Base-by-base conservation (phyloP, 2,113 vertebrate genomes). In the Cyanistes caeruleus region DNA sequence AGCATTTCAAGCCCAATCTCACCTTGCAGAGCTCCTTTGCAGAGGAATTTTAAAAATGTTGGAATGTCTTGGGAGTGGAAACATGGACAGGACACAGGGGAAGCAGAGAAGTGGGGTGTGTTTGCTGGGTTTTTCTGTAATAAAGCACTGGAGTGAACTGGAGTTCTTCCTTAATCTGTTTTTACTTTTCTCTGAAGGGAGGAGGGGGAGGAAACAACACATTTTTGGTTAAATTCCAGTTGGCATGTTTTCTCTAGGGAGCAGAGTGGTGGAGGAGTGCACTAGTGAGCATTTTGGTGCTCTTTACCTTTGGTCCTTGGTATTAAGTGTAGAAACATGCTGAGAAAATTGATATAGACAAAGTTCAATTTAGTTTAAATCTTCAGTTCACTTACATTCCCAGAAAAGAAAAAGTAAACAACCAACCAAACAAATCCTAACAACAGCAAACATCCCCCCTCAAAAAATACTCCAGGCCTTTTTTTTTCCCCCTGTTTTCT, bases 61-160 rank as follows among this genome's bases (percentile, higher is more conserved):
- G 93, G 96, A 97, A 97, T 97, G 95, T 84, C 92, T 84, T 87
- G 93, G 96, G 85, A 95, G 95, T 94, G 95, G 93, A 95, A 60
- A 44, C 41, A 7, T 5, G 80, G 92, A 67, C 41, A 87, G 93
- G 81, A 64, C 92, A 65, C 62, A 72, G 73, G 93, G 90, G 88
- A 92, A 84, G 69, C 49, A 53, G 85, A 89, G 87, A 68, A 84
- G 59, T 58, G 80, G 88, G 93, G 77, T 68, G 93, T 93, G 79
- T 96, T 84, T 77, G 83, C 86, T 95, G 64, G 53, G 4, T 24
- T 88, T 87, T 79, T 60, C 37, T 85, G 13, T 53, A 64, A 76
- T 76, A 69, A 75, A 75, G 76, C 68, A 70, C 25, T 60, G 76
- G 56, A 90, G 79, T 70, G 79, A 74, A 41, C 78, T 94, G 48